phyloP scores from a whole-genome alignment of 2,113 vertebrate genomes.

The Mesembrinibis cayennensis region DNA sequence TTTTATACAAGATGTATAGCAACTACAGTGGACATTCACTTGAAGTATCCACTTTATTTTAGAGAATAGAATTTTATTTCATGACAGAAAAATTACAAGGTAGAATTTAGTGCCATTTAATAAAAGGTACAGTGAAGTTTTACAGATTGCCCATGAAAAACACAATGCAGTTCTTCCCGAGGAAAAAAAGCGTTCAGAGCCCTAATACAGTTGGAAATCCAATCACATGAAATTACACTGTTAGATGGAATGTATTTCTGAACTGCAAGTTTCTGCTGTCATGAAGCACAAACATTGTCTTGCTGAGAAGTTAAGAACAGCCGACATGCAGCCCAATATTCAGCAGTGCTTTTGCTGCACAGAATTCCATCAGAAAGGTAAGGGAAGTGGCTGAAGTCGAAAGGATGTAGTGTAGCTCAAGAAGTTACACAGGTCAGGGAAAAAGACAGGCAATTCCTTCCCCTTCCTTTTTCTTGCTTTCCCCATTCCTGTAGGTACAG shows the following conservation, averaged over 20 bases:
- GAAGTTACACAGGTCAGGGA: not conserved
- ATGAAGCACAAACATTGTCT: not conserved
- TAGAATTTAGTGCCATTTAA: not conserved
- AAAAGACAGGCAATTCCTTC: not conserved
- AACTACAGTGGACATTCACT: not conserved
- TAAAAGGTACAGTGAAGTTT: not conserved
- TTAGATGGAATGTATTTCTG: not conserved
- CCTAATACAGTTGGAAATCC: not conserved
- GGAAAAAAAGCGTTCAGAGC: not conserved
- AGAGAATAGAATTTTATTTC: not conserved
- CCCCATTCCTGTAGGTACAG: too few relatives aligned
- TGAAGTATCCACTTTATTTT: not conserved
- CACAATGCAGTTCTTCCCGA: not conserved
- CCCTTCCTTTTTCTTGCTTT: not conserved
- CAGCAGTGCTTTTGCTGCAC: not conserved
- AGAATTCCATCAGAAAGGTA: not conserved
- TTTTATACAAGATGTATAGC: not conserved
- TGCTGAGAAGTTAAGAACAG: not conserved
- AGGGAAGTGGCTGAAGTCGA: not conserved
- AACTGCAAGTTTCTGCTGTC: not conserved
- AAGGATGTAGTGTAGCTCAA: not conserved
- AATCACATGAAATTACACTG: not conserved
- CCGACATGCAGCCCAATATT: not conserved
- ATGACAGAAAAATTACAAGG: not conserved
- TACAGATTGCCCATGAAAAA: not conserved